Percentiles rank a stretch among this genome's conserved stretches.
phyloP scores from a whole-genome alignment of 2,888 invertebrate genomes.

The Barypeithes pellucidus region DNA sequence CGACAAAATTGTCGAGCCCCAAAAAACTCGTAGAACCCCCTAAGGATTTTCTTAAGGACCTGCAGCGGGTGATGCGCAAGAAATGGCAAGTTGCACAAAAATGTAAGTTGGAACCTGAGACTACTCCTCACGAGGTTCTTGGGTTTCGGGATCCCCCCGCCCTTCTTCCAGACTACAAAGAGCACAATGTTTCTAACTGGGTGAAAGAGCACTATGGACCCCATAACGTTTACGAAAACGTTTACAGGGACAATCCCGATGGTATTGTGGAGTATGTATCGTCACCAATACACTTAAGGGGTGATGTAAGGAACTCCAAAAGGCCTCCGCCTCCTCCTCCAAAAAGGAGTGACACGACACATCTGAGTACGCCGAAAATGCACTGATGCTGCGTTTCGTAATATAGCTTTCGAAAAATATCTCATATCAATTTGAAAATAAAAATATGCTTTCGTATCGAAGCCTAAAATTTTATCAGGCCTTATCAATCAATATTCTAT shows the following conservation, averaged over 20 bases:
- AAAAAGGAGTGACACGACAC: slow-evolving; percentile 90
- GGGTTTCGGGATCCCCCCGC: slow-evolving; percentile 91
- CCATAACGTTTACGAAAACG: slow-evolving; percentile 85
- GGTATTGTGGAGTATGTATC: slow-evolving; percentile 72
- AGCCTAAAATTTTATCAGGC: not conserved
- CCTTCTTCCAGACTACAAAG: slow-evolving; percentile 81
- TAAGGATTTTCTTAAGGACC: slow-evolving; percentile 88
- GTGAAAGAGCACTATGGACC: slow-evolving; percentile 89
- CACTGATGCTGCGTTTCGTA: slow-evolving; percentile 65
- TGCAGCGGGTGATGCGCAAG: slow-evolving; percentile 93
- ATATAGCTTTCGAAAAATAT: slow-evolving; percentile 50
- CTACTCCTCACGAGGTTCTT: slow-evolving; percentile 92
- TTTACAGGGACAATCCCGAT: slow-evolving; percentile 72
- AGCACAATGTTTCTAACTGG: slow-evolving; percentile 91
- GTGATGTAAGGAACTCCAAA: slow-evolving; percentile 68
- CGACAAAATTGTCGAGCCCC: slow-evolving; percentile 82
- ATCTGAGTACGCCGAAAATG: slow-evolving; percentile 76
- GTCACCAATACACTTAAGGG: slow-evolving; percentile 64
- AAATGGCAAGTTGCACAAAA: slow-evolving; percentile 96
- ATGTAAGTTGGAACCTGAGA: slow-evolving; percentile 89
- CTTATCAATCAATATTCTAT: slow-evolving; percentile 1
- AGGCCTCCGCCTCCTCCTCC: slow-evolving; percentile 92
- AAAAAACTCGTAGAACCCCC: slow-evolving; percentile 86
- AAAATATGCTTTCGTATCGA: slow-evolving; percentile 9
- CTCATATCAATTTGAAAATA: slow-evolving; percentile 43